These are phyloP conservation scores for Urocyon cinereoargenteus DNA, from an alignment of 2,797 vertebrate species.

Conservation along the genomic window DNA sequence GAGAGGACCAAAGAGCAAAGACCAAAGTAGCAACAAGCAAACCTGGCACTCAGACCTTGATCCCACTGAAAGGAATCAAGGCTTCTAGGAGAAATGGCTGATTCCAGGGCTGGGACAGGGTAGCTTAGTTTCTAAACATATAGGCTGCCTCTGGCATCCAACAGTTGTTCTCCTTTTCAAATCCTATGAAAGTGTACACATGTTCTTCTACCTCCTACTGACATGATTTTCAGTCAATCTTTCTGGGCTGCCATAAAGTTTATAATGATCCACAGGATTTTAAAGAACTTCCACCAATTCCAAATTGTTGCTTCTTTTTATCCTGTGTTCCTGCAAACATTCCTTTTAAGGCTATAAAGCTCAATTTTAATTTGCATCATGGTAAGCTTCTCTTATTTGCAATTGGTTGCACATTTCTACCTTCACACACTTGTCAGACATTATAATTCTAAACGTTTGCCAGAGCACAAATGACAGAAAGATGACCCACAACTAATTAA, in stretches of 20 bases:
- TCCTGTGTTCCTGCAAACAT: not conserved
- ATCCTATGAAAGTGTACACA: not conserved
- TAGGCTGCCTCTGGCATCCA: no score
- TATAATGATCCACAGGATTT: not conserved
- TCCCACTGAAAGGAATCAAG: not conserved
- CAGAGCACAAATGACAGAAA: constrained; percentile 33
- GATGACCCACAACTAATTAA: not conserved
- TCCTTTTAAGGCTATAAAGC: not conserved
- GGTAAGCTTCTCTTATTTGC: not conserved
- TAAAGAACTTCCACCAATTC: not conserved
- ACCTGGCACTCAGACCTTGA: not conserved
- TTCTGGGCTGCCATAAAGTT: not conserved
- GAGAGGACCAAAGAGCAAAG: not conserved
- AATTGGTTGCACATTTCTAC: not conserved
- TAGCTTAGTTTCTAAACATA: not conserved
- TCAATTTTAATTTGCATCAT: not conserved
- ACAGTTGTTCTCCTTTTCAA: not conserved
- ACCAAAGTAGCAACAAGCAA: not conserved
- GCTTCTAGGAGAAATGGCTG: not conserved
- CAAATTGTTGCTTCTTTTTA: not conserved
- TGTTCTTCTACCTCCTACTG: not conserved
- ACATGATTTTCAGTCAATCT: not conserved
- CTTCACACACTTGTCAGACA: not conserved
- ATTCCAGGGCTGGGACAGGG: not conserved
- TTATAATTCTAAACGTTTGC: not conserved